Conservation (phyloP, 2,888 invertebrate species). For the Odontomyia ornata region DNA sequence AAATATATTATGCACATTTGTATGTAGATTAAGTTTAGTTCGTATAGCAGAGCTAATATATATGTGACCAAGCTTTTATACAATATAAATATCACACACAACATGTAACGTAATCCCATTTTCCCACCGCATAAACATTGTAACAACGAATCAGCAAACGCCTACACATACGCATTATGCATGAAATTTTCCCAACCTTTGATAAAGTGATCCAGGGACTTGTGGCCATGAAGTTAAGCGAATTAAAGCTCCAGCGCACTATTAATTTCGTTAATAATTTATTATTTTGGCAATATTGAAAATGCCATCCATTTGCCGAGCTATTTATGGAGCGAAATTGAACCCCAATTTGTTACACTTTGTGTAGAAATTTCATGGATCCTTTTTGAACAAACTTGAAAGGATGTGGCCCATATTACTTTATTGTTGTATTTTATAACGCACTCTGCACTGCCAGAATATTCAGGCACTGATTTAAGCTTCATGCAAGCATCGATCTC, state of each 20-base stretch:
- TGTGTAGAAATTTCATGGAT: no score
- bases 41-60: background rate
- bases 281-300: slow-evolving; percentile 16
- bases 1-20: background rate
- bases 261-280: slow-evolving; percentile 37
- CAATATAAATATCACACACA: background rate
- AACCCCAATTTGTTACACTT: no score
- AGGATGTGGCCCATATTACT: no score
- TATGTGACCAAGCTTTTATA: background rate
- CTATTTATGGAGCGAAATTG: no score
- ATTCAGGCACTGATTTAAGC: no score
- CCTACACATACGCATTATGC: slow-evolving; percentile 39
- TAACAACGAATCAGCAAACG: background rate
- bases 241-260: slow-evolving; percentile 6
- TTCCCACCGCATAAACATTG: background rate
- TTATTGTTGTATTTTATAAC: no score
- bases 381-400: no score
- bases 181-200: slow-evolving; percentile 1
- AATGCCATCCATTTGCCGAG: no score
- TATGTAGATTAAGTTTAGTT: background rate
- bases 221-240: slow-evolving; percentile 23
- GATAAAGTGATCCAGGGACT: slow-evolving; percentile 2
- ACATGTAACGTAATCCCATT: background rate
- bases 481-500: no score
- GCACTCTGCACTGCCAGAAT: no score